Base-by-base conservation (phyloP, 2,888 invertebrate genomes). In the Leucophenga maculata region DNA sequence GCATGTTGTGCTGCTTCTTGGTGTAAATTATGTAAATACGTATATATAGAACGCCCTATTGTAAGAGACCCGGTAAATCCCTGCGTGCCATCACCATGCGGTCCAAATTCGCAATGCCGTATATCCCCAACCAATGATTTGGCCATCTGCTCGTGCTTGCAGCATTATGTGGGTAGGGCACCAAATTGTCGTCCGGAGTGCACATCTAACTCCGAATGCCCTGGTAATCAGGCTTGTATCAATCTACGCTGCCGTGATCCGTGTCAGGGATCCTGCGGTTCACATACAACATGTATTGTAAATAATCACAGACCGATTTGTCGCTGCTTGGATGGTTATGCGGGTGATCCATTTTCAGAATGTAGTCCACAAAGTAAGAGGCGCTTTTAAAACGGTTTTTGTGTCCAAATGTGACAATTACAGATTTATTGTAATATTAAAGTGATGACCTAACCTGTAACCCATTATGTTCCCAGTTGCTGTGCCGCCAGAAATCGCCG, bases 181-280 rank as follows among this genome's bases (percentile, higher is more conserved):
- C 95, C 95, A 50, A 94, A 94, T 87, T 96, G 96, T 85, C 91
- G 95, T 60, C 95, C 95, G 26, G 95, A 95, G 90, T 96, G 96
- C 89, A 92, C 93, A 55, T 93, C 94, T 78, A 94, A 95, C 80
- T 93, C 93, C 77, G 96, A 96, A 89, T 97, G 97, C 86, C 91
- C 94, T 14, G 93, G 94, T 82, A 94, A 95, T 87, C 89, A 94
- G 78, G 95, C 96, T 67, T 97, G 96, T 87, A 91, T 94, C 75
- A 93, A 94, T 79, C 94, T 95, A 88, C 93, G 92, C 85, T 97
- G 96, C 86, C 90, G 90, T 78, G 94, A 94, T 88, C 96, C 96
- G 69, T 97, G 97, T 83, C 93, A 93, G 70, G 95, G 95, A 44
- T 94, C 95, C 65, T 96, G 96, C 86, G 96, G 96, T 22, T 89